Percentiles rank a stretch among this genome's conserved stretches.
Conservation (phyloP, 2,113 vertebrate genomes). For the Saguinus midas region DNA sequence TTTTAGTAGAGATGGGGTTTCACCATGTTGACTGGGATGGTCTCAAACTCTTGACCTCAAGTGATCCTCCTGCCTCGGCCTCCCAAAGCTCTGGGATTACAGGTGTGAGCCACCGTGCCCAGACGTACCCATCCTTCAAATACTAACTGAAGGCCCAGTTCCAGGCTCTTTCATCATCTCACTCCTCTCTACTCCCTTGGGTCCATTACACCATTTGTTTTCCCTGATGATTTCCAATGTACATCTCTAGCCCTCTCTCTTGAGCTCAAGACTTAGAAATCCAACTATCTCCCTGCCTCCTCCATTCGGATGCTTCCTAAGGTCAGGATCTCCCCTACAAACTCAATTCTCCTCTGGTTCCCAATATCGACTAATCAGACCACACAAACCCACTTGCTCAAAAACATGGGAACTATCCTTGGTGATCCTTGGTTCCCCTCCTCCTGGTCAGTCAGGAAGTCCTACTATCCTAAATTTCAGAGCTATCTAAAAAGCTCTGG, state of each 20-base stretch:
- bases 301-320: background rate
- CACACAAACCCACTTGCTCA: background rate
- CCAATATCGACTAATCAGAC: background rate
- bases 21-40: no score
- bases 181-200: background rate
- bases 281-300: background rate
- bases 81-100: no score
- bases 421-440: background rate
- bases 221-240: background rate
- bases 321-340: background rate
- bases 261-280: background rate
- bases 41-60: no score
- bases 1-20: no score
- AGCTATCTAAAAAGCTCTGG: background rate
- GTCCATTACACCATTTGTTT: background rate
- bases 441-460: background rate
- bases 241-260: background rate
- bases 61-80: no score
- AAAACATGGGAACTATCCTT: background rate
- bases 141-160: background rate
- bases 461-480: background rate
- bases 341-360: background rate
- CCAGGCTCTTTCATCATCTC: background rate
- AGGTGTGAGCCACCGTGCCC: background rate
- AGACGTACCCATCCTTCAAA: background rate